These are phyloP conservation scores for Unio pictorum DNA, from an alignment of 2,888 invertebrate genomes.

Conservation along the genomic window DNA sequence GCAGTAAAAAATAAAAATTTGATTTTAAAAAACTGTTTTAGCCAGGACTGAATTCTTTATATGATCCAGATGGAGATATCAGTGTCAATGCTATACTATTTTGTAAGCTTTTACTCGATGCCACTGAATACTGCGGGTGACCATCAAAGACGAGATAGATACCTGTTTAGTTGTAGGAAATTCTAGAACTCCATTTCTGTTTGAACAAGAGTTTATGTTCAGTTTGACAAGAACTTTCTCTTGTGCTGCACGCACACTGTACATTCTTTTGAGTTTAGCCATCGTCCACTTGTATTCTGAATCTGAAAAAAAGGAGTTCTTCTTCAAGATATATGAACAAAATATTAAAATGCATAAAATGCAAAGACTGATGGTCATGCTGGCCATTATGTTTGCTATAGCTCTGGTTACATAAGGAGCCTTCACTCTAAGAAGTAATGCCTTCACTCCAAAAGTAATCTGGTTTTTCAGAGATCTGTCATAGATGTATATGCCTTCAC, in stretches of 20 bases:
- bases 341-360: neutral
- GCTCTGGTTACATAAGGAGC: no score
- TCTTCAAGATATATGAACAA: no score
- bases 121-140: neutral
- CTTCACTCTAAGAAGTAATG: no score
- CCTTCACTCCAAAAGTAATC: no score
- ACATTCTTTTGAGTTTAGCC: conserved; percentile 24
- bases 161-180: conserved; percentile 34
- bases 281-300: conserved; percentile 44
- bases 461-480: no score
- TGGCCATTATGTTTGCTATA: no score
- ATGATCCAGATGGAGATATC: no score
- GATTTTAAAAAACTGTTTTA: no score
- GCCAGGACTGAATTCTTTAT: no score
- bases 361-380: no score
- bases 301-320: conserved; percentile 19
- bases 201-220: conserved; percentile 12
- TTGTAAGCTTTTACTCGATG: neutral
- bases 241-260: conserved; percentile 24
- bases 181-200: neutral
- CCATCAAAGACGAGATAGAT: neutral
- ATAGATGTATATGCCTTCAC: no score
- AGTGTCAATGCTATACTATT: neutral
- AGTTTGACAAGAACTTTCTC: conserved; percentile 20
- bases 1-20: no score